Evolutionary conservation across 2,797 vertebrate species (phyloP).

Genomic region (Danionella dracula): DNA sequence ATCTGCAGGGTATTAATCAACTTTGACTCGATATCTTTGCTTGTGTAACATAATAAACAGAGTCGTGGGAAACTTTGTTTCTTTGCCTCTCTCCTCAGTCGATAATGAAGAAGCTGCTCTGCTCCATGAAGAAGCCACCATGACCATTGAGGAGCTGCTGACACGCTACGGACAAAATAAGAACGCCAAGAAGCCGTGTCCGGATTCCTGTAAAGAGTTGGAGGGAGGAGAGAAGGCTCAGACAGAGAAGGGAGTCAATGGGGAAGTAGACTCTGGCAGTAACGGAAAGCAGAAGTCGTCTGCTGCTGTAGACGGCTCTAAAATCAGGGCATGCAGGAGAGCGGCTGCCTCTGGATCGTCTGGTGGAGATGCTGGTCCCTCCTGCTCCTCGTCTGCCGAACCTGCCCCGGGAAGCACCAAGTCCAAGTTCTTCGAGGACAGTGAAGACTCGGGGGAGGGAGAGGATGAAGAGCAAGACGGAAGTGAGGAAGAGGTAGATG

Average conservation of each 20-base stretch:
- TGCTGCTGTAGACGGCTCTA: constrained; percentile 51
- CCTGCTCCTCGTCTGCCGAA: constrained; percentile 86
- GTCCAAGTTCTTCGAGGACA: constrained; percentile 98
- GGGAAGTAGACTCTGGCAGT: constrained; percentile 75
- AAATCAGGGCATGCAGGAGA: constrained; percentile 67
- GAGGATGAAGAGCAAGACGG: constrained; percentile 78
- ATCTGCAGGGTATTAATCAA: too few relatives aligned
- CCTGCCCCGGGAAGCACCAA: constrained; percentile 79
- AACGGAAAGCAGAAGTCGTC: constrained; percentile 69
- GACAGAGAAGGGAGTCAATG: constrained; percentile 70
- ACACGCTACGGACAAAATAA: constrained; percentile 88
- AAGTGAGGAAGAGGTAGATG: constrained; percentile 71
- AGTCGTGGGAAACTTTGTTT: too few relatives aligned
- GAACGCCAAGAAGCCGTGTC: constrained; percentile 72
- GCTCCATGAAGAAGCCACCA: constrained; percentile 95
- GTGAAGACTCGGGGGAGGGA: constrained; percentile 90
- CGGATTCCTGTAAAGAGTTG: constrained; percentile 58
- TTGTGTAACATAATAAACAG: too few relatives aligned
- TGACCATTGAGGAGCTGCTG: constrained; percentile 97
- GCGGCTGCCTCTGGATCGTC: constrained; percentile 38
- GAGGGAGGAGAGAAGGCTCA: constrained; percentile 59
- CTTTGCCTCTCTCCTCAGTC: constrained; percentile 65
- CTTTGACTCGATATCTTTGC: too few relatives aligned
- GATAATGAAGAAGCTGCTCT: constrained; percentile 94
- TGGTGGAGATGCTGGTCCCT: constrained; percentile 86